Base-by-base conservation (phyloP, 2,888 invertebrate species). In the Oligia latruncula region DNA sequence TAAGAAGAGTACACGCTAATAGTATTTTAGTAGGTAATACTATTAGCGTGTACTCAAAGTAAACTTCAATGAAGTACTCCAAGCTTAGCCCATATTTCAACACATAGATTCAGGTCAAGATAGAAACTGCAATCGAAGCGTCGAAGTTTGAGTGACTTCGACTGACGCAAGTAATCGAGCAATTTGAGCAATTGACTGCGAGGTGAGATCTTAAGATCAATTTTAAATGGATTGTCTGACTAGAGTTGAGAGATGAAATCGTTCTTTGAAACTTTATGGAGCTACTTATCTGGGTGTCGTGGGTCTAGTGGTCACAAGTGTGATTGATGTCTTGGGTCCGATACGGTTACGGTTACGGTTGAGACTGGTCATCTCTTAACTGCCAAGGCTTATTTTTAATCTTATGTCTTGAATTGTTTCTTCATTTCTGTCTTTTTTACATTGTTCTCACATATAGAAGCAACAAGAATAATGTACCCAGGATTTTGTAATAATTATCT, bases 101-200 rank as follows among this genome's bases (percentile, higher is more conserved):
- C 4, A 35, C 9, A 8, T 43, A 46, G 23, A 72, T 35, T 40
- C 13, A 29, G 40, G 8, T 58, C 58, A 49, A 40, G 65, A 52
- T n/a, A 49, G 58, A 58, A 52, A 66, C 81, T 77, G 70, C 78
- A 83, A 52, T 64, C 46, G 40, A 68, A 84, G 64, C 68, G 43
- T 6, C n/a, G 4, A 70, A 79, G 80, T 73, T 85, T 20, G n/a
- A 60, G 55, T n/a, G 58, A 77, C 40, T 35, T 55, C 15, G 35
- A 55, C 71, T 62, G 67, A 60, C 49, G 58, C 20, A n/a, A 71
- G 62, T 85, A 71, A 73, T 62, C 3, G 72, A 80, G 29, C 67
- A 64, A 65, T 60, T 73, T 20, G 46, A 68, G 58, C 60, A 40
- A 65, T 60, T 58, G 65, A 72, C 46, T 43, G 71, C 40, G 46